A percentile compares a stretch with the other conserved stretches of the same genome.
Evolutionary conservation across 2,888 invertebrate species (phyloP).

Genomic region (Horisme vitalbata): DNA sequence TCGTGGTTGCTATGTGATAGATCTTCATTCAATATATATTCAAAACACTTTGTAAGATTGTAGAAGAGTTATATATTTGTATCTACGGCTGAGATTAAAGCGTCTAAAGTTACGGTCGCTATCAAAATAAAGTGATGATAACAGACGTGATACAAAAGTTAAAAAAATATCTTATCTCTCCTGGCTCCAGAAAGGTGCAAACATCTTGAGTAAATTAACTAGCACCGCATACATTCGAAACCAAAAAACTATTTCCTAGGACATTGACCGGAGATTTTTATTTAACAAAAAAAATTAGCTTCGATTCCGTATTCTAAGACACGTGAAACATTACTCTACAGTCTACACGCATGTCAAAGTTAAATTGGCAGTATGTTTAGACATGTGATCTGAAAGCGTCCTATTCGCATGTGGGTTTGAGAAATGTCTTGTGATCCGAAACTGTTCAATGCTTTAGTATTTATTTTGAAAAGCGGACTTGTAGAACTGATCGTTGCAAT

Average conservation of each 20-base stretch:
- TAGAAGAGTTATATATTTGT: constrained; percentile 54
- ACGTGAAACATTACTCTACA: constrained; percentile 21
- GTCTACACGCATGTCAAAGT: constrained; percentile 23
- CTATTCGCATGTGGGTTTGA: constrained; percentile 17
- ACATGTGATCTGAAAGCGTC: constrained; percentile 28
- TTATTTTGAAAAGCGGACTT: not conserved
- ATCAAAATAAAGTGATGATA: constrained; percentile 59
- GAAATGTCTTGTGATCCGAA: constrained; percentile 25
- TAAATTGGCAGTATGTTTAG: constrained; percentile 40
- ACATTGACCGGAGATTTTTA: constrained; percentile 41
- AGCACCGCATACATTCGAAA: constrained; percentile 41
- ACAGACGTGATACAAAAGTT: constrained; percentile 61
- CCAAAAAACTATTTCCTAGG: constrained; percentile 34
- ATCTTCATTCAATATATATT: constrained; percentile 37
- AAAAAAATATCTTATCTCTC: constrained; percentile 69
- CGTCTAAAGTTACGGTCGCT: constrained; percentile 48
- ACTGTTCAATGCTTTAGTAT: not conserved
- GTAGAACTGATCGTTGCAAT: too few species aligned
- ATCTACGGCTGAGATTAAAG: constrained; percentile 56
- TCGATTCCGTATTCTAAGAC: constrained; percentile 35
- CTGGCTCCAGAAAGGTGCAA: constrained; percentile 57
- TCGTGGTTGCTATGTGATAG: constrained; percentile 62
- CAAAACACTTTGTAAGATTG: constrained; percentile 46
- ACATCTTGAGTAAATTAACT: constrained; percentile 62
- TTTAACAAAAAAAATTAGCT: constrained; percentile 42